Evolutionary conservation across 2,888 invertebrate genomes (phyloP).

Genomic region (Drosophila demipolita): DNA sequence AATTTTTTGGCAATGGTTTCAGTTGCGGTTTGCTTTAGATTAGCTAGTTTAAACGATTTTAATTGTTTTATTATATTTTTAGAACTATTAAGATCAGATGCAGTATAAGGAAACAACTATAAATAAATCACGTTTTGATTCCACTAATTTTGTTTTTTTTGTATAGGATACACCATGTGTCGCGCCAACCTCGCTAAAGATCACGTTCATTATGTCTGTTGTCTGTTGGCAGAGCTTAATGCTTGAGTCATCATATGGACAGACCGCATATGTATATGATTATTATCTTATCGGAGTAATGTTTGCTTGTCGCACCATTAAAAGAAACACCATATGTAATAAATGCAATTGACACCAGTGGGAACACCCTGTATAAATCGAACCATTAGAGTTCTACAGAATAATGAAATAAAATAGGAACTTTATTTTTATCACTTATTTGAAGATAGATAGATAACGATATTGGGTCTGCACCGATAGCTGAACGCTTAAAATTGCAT

Average conservation of each 20-base stretch:
- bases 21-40: background rate
- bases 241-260: slow-evolving; percentile 41
- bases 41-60: background rate
- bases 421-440: slow-evolving; percentile 39
- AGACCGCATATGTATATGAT: slow-evolving; percentile 16
- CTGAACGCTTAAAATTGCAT: slow-evolving; percentile 30
- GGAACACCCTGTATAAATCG: slow-evolving; percentile 47
- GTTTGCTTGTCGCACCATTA: slow-evolving; percentile 20
- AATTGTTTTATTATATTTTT: too few relatives aligned
- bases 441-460: slow-evolving; percentile 39
- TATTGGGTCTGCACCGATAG: slow-evolving; percentile 35
- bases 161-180: slow-evolving; percentile 29
- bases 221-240: slow-evolving; percentile 24
- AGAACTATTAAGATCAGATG: background rate
- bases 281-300: slow-evolving; percentile 46
- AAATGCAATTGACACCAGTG: slow-evolving; percentile 46
- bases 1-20: slow-evolving; percentile 5
- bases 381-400: slow-evolving; percentile 2
- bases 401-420: background rate
- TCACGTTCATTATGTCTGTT: slow-evolving; percentile 29
- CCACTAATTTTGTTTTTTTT: background rate
- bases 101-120: background rate
- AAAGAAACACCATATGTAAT: slow-evolving; percentile 25
- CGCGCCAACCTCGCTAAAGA: slow-evolving; percentile 30
- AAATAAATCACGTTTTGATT: slow-evolving; percentile 13